Evolutionary conservation across 2,888 invertebrate genomes (phyloP).

Genomic region (Pemphredon lugubris): DNA sequence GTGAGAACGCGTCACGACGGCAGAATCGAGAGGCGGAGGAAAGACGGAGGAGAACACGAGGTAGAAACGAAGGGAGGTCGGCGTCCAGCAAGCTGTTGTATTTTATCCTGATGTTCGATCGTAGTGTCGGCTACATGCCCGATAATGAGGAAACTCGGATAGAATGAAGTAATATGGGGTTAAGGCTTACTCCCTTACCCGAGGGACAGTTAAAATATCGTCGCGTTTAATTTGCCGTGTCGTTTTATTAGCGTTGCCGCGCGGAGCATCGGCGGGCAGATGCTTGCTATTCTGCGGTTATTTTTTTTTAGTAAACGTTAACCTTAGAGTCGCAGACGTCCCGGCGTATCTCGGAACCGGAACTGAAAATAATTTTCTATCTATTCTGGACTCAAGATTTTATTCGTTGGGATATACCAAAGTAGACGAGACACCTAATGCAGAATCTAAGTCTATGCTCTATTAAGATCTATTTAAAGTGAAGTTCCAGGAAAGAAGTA

Average conservation of each 20-base stretch:
- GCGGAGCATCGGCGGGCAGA: constrained; percentile 4
- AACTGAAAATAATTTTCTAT: too few relatives aligned
- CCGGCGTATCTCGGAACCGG: too few relatives aligned
- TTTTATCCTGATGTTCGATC: constrained; percentile 48
- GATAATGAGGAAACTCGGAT: constrained; percentile 55
- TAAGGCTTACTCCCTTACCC: constrained; percentile 20
- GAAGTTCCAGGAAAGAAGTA: too few relatives aligned
- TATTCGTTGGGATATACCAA: too few relatives aligned
- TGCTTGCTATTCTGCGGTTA: neutral
- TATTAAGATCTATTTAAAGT: too few relatives aligned
- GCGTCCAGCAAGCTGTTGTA: constrained; percentile 33
- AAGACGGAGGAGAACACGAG: constrained; percentile 34
- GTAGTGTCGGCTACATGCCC: constrained; percentile 32
- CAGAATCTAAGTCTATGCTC: too few relatives aligned
- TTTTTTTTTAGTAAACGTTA: too few relatives aligned
- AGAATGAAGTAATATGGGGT: constrained; percentile 46
- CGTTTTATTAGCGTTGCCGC: constrained; percentile 34
- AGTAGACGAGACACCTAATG: too few relatives aligned
- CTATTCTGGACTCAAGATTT: too few relatives aligned
- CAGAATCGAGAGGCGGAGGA: constrained; percentile 19
- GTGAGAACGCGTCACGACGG: constrained; percentile 44
- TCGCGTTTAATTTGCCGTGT: constrained; percentile 36
- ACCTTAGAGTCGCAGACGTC: too few relatives aligned
- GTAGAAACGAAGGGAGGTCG: constrained; percentile 32
- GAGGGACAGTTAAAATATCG: constrained; percentile 35